Percentiles rank a stretch among this genome's conserved stretches.
Conservation (phyloP, 2,113 vertebrate genomes). For the Rhinichthys klamathensis region DNA sequence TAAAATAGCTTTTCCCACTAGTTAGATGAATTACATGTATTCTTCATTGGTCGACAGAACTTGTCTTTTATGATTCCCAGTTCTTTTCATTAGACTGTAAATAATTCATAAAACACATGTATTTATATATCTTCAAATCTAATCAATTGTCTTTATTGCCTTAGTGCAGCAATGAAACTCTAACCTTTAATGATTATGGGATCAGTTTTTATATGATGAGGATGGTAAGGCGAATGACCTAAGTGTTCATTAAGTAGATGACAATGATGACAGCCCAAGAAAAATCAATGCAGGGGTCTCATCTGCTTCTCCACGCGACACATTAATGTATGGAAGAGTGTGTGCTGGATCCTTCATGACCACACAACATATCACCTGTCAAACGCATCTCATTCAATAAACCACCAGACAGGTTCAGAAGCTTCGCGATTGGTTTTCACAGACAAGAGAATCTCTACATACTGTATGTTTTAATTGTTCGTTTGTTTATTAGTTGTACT, state of each 20-base stretch:
- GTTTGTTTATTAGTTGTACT: background rate
- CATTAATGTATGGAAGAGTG: constrained; percentile 43
- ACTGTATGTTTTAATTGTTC: no score
- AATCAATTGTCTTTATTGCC: background rate
- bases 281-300: constrained; percentile 41
- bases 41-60: background rate
- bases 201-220: constrained; percentile 7
- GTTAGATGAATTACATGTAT: background rate
- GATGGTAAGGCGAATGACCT: constrained; percentile 36
- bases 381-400: background rate
- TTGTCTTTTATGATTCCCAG: background rate
- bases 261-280: constrained; percentile 39
- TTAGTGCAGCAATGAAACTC: background rate
- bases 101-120: background rate
- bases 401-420: background rate
- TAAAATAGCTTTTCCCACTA: background rate
- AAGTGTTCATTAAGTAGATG: constrained; percentile 37
- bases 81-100: background rate
- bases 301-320: background rate
- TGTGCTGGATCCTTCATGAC: constrained; percentile 51
- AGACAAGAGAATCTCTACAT: background rate
- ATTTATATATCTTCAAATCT: background rate
- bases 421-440: background rate
- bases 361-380: constrained; percentile 41
- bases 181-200: background rate